A percentile compares a stretch with the other conserved stretches of the same genome.
phyloP scores from a whole-genome alignment of 2,113 vertebrate species.

The Lates calcarifer region DNA sequence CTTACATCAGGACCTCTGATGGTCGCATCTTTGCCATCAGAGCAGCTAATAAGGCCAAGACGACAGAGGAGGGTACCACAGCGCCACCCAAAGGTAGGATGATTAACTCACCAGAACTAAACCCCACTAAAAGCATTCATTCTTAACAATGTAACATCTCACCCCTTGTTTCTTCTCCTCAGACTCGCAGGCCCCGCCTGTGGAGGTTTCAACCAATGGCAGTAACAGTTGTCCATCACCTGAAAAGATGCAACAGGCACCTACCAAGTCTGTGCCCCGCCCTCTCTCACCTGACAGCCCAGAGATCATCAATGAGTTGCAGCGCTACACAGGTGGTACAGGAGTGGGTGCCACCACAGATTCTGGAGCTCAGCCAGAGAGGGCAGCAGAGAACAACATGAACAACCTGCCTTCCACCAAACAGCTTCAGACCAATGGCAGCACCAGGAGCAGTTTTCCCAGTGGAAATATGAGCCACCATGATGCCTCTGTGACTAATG shows the following conservation, averaged over 20 bases:
- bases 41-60: conserved; percentile 91
- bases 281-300: conserved; percentile 93
- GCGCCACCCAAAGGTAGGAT: conserved; percentile 87
- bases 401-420: conserved; percentile 54
- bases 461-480: conserved; percentile 39
- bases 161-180: conserved; percentile 6
- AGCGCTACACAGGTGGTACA: conserved; percentile 87
- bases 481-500: conserved; percentile 45
- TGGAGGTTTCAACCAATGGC: conserved; percentile 67
- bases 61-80: conserved; percentile 83
- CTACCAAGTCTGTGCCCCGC: conserved; percentile 85
- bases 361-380: conserved; percentile 43
- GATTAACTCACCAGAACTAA: neutral
- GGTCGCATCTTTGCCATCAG: conserved; percentile 97
- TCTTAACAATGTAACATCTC: neutral
- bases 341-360: conserved; percentile 73
- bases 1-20: conserved; percentile 94
- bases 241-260: conserved; percentile 78
- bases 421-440: conserved; percentile 55
- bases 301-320: conserved; percentile 93
- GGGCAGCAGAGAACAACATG: conserved; percentile 56
- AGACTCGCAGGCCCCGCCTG: conserved; percentile 86
- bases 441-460: conserved; percentile 14
- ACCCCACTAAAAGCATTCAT: neutral
- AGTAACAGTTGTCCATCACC: conserved; percentile 88